Conservation (phyloP, 1,140 invertebrate species). For the Drosophila pandora region DNA sequence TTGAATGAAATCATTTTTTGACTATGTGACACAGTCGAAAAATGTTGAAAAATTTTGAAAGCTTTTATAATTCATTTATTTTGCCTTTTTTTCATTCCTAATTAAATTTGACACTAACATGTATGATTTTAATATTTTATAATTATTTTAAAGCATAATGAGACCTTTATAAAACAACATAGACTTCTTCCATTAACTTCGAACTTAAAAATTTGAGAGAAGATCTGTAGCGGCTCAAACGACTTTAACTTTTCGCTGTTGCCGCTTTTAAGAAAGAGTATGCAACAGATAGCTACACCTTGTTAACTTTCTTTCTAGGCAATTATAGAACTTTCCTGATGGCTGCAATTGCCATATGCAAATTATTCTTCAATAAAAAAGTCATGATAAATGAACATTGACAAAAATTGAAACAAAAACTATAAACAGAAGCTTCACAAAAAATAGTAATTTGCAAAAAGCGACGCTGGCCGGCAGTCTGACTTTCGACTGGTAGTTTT, state of each 20-base stretch:
- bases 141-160: too few species aligned
- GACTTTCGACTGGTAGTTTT: constrained; percentile 27
- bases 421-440: constrained; percentile 29
- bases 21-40: too few species aligned
- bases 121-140: too few species aligned
- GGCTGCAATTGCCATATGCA: background rate
- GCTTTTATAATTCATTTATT: too few species aligned
- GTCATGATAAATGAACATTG: background rate
- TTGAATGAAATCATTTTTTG: too few species aligned
- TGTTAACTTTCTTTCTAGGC: background rate
- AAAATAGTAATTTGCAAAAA: constrained; percentile 2
- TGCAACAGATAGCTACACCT: background rate
- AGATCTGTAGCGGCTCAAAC: background rate
- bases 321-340: background rate
- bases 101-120: too few species aligned
- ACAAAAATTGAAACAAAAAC: constrained; percentile 10
- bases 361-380: background rate
- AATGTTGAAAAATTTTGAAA: too few species aligned
- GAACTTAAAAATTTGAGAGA: too few species aligned
- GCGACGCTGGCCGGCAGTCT: constrained; percentile 27
- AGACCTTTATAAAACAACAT: too few species aligned
- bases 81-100: too few species aligned
- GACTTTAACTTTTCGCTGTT: background rate
- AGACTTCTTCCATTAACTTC: too few species aligned
- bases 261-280: background rate